phyloP scores from a whole-genome alignment of 2,888 invertebrate genomes.

The Ceramica pisi region DNA sequence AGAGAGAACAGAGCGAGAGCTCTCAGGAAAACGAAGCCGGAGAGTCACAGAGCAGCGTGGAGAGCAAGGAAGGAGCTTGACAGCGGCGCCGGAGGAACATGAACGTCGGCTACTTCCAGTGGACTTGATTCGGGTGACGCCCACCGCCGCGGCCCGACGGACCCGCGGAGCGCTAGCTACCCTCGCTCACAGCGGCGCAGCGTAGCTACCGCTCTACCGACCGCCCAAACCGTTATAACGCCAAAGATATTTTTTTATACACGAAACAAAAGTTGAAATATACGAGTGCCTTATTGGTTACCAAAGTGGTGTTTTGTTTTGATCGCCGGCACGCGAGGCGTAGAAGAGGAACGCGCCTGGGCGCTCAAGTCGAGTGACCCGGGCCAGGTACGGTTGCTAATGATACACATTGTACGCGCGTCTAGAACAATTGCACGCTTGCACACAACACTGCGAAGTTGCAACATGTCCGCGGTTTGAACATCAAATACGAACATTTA shows the following conservation, averaged over 20 bases:
- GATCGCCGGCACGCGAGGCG: constrained; percentile 76
- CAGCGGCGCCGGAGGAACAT: constrained; percentile 77
- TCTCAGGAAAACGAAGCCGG: constrained; percentile 42
- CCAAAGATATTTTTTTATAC: constrained; percentile 88
- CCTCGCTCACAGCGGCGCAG: constrained; percentile 15
- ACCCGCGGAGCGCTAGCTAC: constrained; percentile 38
- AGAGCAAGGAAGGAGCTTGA: constrained; percentile 80
- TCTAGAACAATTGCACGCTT: constrained; percentile 80
- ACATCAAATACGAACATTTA: constrained; percentile 12
- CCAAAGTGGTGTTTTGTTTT: constrained; percentile 88
- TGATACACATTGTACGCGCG: constrained; percentile 79
- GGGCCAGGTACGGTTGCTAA: constrained; percentile 94
- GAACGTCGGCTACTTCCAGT: constrained; percentile 84
- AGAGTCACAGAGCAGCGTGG: constrained; percentile 56
- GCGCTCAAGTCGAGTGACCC: constrained; percentile 95
- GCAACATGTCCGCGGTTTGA: constrained; percentile 56
- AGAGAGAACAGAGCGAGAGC: constrained; percentile 52
- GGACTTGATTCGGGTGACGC: constrained; percentile 89
- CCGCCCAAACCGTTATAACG: constrained; percentile 75
- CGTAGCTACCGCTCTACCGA: constrained; percentile 52
- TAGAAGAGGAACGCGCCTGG: constrained; percentile 92
- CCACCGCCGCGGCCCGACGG: constrained; percentile 52
- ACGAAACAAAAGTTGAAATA: constrained; percentile 85
- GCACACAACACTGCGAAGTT: constrained; percentile 53
- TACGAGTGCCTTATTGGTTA: constrained; percentile 91